These are phyloP conservation scores for Neofelis nebulosa DNA, from an alignment of 2,113 vertebrate genomes.

Conservation along the genomic window DNA sequence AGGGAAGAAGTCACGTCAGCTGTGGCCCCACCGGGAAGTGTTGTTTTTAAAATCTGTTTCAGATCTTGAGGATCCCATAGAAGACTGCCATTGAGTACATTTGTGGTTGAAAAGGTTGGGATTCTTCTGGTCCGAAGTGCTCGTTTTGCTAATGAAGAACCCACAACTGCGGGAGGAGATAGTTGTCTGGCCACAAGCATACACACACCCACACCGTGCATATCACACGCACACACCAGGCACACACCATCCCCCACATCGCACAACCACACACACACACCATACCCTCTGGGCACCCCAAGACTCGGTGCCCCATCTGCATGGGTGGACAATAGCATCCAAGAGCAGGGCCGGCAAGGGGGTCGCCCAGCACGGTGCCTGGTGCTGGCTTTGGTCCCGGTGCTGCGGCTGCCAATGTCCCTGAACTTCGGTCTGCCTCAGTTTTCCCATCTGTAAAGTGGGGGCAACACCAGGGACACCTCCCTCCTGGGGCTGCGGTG, in stretches of 20 bases:
- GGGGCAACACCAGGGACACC: rapidly evolving
- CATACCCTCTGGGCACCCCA: neutral
- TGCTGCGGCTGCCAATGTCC: rapidly evolving
- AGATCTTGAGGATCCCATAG: neutral
- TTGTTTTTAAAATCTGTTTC: neutral
- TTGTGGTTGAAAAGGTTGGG: neutral
- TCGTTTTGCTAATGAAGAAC: neutral
- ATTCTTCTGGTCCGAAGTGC: neutral
- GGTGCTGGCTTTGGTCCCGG: neutral
- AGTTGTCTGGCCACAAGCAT: neutral
- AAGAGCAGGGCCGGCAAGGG: neutral
- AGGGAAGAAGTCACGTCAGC: neutral
- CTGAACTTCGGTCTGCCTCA: neutral
- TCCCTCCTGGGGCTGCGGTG: neutral
- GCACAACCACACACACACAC: neutral
- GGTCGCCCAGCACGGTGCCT: rapidly evolving
- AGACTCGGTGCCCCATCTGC: neutral
- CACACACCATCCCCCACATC: no score
- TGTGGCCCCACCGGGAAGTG: neutral
- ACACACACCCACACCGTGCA: neutral
- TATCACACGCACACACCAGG: neutral
- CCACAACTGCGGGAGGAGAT: neutral
- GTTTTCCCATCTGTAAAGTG: neutral
- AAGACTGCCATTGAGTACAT: neutral
- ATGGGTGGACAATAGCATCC: rapidly evolving